phyloP scores from a whole-genome alignment of 2,888 invertebrate genomes.

The Microchrysa polita region DNA sequence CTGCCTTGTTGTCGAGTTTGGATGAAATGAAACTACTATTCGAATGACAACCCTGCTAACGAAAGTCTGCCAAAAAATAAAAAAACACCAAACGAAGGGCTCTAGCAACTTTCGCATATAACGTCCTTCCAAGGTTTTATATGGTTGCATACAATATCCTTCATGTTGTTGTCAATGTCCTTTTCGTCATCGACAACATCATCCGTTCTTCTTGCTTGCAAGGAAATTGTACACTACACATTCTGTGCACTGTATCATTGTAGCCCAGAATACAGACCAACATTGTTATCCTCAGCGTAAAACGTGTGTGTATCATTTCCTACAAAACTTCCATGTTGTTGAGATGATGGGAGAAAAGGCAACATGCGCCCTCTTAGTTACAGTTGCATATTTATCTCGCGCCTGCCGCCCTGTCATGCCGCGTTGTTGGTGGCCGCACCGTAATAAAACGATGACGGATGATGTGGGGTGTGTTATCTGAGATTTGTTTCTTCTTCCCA shows the following conservation, averaged over 20 bases:
- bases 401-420: too few species aligned
- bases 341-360: slow-evolving; percentile 21
- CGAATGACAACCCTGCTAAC: background rate
- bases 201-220: background rate
- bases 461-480: slow-evolving; percentile 47
- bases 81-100: slow-evolving; percentile 41
- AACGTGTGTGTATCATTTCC: slow-evolving; percentile 23
- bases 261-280: slow-evolving; percentile 44
- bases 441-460: slow-evolving; percentile 44
- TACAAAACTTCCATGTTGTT: slow-evolving; percentile 25
- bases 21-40: too few species aligned
- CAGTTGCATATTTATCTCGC: slow-evolving; percentile 38
- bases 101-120: slow-evolving; percentile 28
- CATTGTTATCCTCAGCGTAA: slow-evolving; percentile 46
- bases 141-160: background rate
- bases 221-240: slow-evolving; percentile 34
- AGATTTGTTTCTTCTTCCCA: slow-evolving; percentile 37
- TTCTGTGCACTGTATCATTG: slow-evolving; percentile 6
- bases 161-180: background rate
- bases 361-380: slow-evolving; percentile 39
- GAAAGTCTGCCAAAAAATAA: background rate
- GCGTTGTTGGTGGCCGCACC: too few species aligned
- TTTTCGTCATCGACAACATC: too few species aligned
- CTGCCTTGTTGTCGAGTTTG: too few species aligned
- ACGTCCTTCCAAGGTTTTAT: slow-evolving; percentile 22